Base-by-base conservation (phyloP, 1,140 invertebrate species). In the Tenebrio molitor region DNA sequence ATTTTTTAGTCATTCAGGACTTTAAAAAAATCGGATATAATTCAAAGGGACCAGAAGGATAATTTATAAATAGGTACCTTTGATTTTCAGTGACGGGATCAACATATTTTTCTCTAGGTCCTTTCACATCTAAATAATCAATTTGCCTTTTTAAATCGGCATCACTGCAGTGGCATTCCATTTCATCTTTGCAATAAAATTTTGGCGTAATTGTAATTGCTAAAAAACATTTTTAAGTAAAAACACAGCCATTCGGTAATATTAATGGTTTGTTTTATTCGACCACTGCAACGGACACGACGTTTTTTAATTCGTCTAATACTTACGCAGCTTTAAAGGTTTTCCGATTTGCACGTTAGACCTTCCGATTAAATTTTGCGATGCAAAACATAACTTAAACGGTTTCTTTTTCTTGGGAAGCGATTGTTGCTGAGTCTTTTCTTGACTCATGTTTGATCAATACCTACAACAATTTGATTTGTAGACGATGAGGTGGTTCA, bases 401-500 rank as follows among this genome's bases (percentile, higher is more conserved):
- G 82, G 81, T 66, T 76, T 79, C 53, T 71, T 71, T 77, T 80
- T 75, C 1, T 29, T 58, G 12, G 23, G 23, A 29, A 5, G 7
- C 4, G 36, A 41, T 62, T 42, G 34, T 7, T 65, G 15, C 7
- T 65, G 14, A 67, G 36, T 69, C 46, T 72, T 72, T 53, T 72
- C 16, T 36, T 53, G 21, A 29, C 21, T 39, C 25, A 69, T 79
- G 79, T 81, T 81, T 79, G 76, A 81, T 82, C 81, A 78, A 82
- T 81, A 81, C 63, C 44, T 77, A 5, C 39, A 64, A 8, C 8
- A 29, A 14, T 17, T 36, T 44, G 2, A 66, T 36, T 82, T 83
- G 0, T 78, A 91, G 93, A 95, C 86, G 89, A 91, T 80, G 91
- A 94, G 82, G 90, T 91, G 1, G 87, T 95, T 6, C 81, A 91